These are phyloP conservation scores for Porites lutea DNA, from an alignment of 64 coral and sea anemone species.

Conservation along the genomic window DNA sequence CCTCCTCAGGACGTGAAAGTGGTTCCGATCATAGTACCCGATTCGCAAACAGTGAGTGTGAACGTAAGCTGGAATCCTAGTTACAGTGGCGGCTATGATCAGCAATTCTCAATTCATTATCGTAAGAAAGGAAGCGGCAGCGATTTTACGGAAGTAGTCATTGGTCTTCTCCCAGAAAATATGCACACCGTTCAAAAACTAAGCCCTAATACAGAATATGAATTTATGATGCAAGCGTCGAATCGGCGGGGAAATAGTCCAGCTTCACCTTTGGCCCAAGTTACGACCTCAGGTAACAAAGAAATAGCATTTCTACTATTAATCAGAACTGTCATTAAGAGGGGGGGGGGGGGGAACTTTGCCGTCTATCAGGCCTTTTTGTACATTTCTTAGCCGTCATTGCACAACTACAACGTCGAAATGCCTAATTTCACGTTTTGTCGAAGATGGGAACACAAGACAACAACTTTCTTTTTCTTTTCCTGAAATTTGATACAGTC, in stretches of 20 bases:
- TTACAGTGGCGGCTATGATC: conserved; percentile 70
- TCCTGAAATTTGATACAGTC: too few species aligned
- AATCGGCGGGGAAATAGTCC: conserved; percentile 54
- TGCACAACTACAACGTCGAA: too few species aligned
- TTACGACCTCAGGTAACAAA: conserved; percentile 66
- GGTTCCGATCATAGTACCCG: not conserved
- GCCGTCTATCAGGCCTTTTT: too few species aligned
- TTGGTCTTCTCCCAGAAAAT: conserved; percentile 38
- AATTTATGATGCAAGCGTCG: conserved; percentile 63
- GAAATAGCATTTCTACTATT: too few species aligned
- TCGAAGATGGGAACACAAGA: too few species aligned
- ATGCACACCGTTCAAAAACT: conserved; percentile 53
- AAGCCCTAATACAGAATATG: conserved; percentile 59
- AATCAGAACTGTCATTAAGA: too few species aligned
- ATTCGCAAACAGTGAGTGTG: conserved; percentile 62
- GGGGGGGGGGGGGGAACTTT: too few species aligned
- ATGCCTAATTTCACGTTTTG: too few species aligned
- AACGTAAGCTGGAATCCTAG: conserved; percentile 90
- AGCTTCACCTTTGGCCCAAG: not conserved
- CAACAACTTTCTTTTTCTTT: too few species aligned
- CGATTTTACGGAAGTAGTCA: not conserved
- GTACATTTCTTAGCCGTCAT: too few species aligned
- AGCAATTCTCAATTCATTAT: conserved; percentile 74
- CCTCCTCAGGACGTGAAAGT: conserved; percentile 63
- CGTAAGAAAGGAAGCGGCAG: conserved; percentile 2